Evolutionary conservation across 30 jellyfish, hydroid and myxozoan genomes (phyloP).

Genomic region (Pseudorhiza aurosa): DNA sequence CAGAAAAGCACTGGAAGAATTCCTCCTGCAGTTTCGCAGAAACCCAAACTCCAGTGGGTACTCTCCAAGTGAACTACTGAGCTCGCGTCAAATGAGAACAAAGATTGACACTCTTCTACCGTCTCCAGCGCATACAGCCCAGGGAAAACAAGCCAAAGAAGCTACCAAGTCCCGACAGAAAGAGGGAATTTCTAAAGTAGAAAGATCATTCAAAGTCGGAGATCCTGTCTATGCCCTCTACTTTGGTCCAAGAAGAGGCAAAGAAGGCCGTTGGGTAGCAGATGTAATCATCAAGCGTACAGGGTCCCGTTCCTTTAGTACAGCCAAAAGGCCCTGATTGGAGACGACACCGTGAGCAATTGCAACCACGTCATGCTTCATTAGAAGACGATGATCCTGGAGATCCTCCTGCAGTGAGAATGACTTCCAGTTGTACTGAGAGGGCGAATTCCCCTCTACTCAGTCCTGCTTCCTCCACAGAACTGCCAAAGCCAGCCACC

Average conservation of each 20-base stretch:
- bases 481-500: slow-evolving; percentile 14
- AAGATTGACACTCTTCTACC: slow-evolving; percentile 17
- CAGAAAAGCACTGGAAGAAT: slow-evolving; percentile 24
- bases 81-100: slow-evolving; percentile 27
- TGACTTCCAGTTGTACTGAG: background rate
- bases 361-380: slow-evolving; percentile 31
- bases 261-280: slow-evolving; percentile 25
- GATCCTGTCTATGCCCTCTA: slow-evolving; percentile 39
- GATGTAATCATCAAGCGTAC: slow-evolving; percentile 19
- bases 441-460: slow-evolving; percentile 5
- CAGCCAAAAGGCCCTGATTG: slow-evolving; percentile 34
- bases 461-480: slow-evolving; percentile 12
- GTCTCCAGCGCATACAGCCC: slow-evolving; percentile 42
- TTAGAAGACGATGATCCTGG: slow-evolving; percentile 31
- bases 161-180: slow-evolving; percentile 30
- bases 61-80: slow-evolving; percentile 50
- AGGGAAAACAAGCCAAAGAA: slow-evolving; percentile 8
- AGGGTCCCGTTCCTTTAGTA: slow-evolving; percentile 23
- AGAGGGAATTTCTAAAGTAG: slow-evolving; percentile 17
- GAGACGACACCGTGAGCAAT: slow-evolving; percentile 46
- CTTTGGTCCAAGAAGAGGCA: slow-evolving; percentile 29
- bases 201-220: slow-evolving; percentile 15
- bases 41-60: slow-evolving; percentile 31
- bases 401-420: slow-evolving; percentile 7
- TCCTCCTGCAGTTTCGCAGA: slow-evolving; percentile 30